phyloP scores from a whole-genome alignment of 1,140 invertebrate species.

The Harlomillsia oculata region DNA sequence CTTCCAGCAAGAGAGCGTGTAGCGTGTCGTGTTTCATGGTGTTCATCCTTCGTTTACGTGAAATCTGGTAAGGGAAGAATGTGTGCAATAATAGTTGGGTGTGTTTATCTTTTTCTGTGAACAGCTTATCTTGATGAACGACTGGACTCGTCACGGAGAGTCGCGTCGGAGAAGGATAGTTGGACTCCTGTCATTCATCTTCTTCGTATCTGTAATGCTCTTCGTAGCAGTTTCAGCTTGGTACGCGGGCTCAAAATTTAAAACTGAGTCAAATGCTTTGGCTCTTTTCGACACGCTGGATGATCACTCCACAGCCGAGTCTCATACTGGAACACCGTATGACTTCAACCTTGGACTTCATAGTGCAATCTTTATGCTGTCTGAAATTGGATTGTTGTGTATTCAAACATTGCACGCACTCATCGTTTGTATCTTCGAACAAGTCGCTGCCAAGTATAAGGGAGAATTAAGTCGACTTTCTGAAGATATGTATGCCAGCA shows the following conservation, averaged over 20 bases:
- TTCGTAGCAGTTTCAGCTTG: constrained; percentile 13
- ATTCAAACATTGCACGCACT: constrained; percentile 33
- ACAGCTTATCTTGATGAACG: constrained; percentile 31
- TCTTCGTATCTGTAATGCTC: constrained; percentile 12
- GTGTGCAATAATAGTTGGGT: not conserved
- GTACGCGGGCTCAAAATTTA: constrained; percentile 14
- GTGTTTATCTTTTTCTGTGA: constrained; percentile 8
- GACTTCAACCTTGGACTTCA: constrained; percentile 34
- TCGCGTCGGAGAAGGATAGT: constrained; percentile 17
- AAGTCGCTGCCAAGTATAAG: constrained; percentile 17
- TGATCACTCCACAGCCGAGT: not conserved
- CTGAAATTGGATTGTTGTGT: constrained; percentile 29
- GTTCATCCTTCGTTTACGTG: not conserved
- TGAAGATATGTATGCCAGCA: constrained; percentile 20
- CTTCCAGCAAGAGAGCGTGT: not conserved
- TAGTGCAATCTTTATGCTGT: constrained; percentile 33
- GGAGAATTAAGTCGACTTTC: constrained; percentile 1
- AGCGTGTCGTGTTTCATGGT: not conserved
- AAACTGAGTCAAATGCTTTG: not conserved
- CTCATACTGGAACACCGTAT: constrained; percentile 4
- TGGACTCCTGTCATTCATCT: constrained; percentile 28
- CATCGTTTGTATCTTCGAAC: constrained; percentile 29
- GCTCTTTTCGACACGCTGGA: not conserved
- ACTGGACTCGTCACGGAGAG: constrained; percentile 20
- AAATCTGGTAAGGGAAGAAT: not conserved